Evolutionary conservation across 2,888 invertebrate genomes (phyloP).

Genomic region (Julus scanicus): DNA sequence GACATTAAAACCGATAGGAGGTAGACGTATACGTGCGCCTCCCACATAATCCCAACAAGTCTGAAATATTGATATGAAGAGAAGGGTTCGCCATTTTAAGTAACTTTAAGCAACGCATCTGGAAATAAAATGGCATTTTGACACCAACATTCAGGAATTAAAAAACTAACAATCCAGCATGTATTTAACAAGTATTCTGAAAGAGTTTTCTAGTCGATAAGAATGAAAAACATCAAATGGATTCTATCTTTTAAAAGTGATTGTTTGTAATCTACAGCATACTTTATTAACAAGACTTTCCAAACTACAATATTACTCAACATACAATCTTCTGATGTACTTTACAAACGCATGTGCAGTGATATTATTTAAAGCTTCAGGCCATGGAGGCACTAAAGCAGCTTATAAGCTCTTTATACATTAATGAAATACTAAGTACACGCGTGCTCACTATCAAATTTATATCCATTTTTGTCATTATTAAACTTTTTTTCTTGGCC

Average conservation of each 20-base stretch:
- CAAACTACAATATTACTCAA: too few species aligned
- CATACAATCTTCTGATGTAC: too few species aligned
- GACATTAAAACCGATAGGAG: neutral
- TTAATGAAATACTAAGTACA: neutral
- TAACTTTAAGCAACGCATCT: neutral
- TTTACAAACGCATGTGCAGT: too few species aligned
- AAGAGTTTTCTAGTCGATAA: too few species aligned
- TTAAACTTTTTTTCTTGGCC: neutral
- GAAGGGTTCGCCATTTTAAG: neutral
- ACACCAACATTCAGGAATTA: neutral
- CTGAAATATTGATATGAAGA: neutral
- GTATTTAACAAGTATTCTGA: too few species aligned
- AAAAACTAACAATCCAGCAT: neutral
- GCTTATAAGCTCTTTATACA: neutral
- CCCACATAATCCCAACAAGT: neutral
- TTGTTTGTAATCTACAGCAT: too few species aligned
- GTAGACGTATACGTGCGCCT: neutral
- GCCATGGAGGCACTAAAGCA: too few species aligned
- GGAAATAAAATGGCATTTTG: neutral
- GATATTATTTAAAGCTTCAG: too few species aligned
- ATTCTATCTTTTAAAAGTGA: too few species aligned
- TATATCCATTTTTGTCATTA: constrained; percentile 20
- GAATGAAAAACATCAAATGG: too few species aligned
- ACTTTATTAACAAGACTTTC: too few species aligned
- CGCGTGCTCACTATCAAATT: neutral